Base-by-base conservation (phyloP, 2,888 invertebrate species). In the Diplazon laetatorius region DNA sequence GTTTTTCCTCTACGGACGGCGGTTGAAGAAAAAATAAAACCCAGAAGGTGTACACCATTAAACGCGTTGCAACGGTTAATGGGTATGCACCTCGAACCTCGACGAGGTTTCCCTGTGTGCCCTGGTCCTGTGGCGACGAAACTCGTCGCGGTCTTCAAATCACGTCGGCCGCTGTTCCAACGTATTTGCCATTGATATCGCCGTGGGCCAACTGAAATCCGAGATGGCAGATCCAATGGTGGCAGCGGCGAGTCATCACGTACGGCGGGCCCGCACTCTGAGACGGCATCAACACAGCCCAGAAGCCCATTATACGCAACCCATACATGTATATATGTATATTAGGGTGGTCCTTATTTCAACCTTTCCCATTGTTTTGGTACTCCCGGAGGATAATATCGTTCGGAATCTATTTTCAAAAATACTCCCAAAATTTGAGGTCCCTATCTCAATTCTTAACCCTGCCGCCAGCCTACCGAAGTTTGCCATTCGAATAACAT, bases 161-260 rank as follows among this genome's bases (percentile, higher is more conserved):
- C 62, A 37, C 30, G 18, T 52, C 2, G 16, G 57, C 60, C 35
- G 37, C 60, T 20, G 59, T 62, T 42, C 30, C 63, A 18, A 55
- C 65, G 60, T 35, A 63, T 72, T 79, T 68, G 71, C 66, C 55
- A 65, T 71, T 78, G 39, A 52, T 44, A 55, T 66, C 73, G 60
- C 62, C 55, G 86, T 87, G 88, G 86, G 79, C 68, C 85, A 83
- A 87, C 81, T 90, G 90, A 89, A 89, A 90, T 86, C 85, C 80
- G 89, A 90, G 87, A 71, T 79, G 85, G 88, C 88, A 87, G 83
- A 87, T 87, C 90, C 86, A 90, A 90, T 90, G 88, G 86, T 82
- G 83, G 84, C 86, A 80, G 71, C 74, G 82, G 84, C 87, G 82
- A 86, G 86, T 85, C 87, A 88, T 87, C 89, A 89, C 89, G 89